Base-by-base conservation (phyloP, 2,797 vertebrate genomes). In the Propithecus deckenii region DNA sequence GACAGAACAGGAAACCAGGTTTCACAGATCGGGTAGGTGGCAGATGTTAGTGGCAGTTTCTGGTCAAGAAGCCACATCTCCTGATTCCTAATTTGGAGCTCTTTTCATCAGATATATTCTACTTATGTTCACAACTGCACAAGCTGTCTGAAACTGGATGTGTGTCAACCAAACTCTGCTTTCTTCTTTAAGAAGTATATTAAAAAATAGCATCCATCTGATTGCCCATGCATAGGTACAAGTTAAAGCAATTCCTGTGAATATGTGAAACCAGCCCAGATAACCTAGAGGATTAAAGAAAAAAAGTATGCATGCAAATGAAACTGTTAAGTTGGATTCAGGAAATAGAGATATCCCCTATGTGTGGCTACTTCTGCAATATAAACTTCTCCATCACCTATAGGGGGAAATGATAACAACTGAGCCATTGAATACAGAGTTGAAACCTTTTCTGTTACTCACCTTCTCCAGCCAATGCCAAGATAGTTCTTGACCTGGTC, bases 381-480 rank as follows among this genome's bases (percentile, higher is more conserved):
- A 55, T 28, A 32, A 72, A 52, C 25, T 46, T 81, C 12, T 35
- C 69, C 38, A 9, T 52, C 43, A 28, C 15, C 46, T 59, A 63
- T 5, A 2, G 35, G 25, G 22, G 74, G 76, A 25, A 75, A 61
- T 35, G 72, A 1, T 25, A 85, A 86, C 17, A 57, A 48, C 63
- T 52, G 1, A 59, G 22, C 11, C 59, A 71, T 3, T 32, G 7
- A 78, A 67, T 94, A 9, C 1, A 2, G 11, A 52, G 11, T 67
- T 46, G 32, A 79, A 85, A 48, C 2, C 1, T 28, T 83, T 72
- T 69, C 81, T 85, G 46, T 43, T 88, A 90, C 95, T 98, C 97
- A 99, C 99, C 99, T 98, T 99, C 99, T 0, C 99, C 99, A 50
- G 99, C 99, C 91, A 99, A 98, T n/a, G 99, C 99, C 95, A 99